A percentile compares a stretch with the other conserved stretches of the same genome.
phyloP scores from a whole-genome alignment of 2,797 vertebrate genomes.

The Siniperca undulata region DNA sequence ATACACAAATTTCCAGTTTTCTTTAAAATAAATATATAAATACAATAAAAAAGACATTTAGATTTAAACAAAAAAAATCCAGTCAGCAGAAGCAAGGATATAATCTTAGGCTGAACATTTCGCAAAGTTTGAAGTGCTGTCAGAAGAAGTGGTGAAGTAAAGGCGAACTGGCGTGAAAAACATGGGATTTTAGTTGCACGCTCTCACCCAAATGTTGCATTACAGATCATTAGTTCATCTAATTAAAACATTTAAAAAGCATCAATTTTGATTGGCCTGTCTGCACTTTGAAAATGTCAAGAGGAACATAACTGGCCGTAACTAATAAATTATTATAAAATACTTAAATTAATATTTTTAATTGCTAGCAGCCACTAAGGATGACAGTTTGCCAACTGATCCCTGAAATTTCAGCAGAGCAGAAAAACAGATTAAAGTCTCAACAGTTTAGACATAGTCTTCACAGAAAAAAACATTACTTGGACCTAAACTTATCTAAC shows the following conservation, averaged over 20 bases:
- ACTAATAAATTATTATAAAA: conserved; percentile 47
- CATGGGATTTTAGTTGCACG: background rate
- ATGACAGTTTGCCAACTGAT: conserved; percentile 28
- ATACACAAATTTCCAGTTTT: background rate
- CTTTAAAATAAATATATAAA: background rate
- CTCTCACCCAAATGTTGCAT: conserved; percentile 24
- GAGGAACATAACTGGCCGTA: conserved; percentile 31
- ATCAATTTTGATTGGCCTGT: conserved; percentile 56
- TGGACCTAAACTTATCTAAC: background rate
- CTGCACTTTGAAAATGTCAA: conserved; percentile 63
- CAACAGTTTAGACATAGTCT: background rate
- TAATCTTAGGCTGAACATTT: background rate
- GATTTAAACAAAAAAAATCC: no score
- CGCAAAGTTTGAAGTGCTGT: background rate
- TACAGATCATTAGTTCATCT: conserved; percentile 66
- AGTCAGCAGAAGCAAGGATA: background rate
- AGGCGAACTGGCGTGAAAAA: background rate
- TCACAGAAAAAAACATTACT: background rate
- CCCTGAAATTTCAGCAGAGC: conserved; percentile 8
- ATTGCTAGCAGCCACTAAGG: conserved; percentile 4
- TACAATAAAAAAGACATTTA: background rate
- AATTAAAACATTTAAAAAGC: conserved; percentile 67
- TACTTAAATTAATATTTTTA: conserved; percentile 33
- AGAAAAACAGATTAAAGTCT: conserved; percentile 5
- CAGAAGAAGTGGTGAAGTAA: background rate